phyloP scores from a whole-genome alignment of 2,888 invertebrate species.

The Ctena decussata region DNA sequence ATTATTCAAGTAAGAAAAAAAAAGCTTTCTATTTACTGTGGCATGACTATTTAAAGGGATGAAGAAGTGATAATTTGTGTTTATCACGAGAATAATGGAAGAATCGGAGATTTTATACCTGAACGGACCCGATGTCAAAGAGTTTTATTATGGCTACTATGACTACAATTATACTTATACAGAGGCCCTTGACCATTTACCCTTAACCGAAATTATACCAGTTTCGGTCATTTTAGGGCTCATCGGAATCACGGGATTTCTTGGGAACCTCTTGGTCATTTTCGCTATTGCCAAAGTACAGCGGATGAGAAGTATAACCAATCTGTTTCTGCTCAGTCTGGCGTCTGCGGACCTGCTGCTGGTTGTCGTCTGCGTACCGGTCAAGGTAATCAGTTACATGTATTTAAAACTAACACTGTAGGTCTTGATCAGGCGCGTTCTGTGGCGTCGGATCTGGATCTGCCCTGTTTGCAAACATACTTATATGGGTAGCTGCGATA shows the following conservation, averaged over 20 bases:
- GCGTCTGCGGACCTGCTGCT: conserved; percentile 91
- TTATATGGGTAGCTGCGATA: too few relatives aligned
- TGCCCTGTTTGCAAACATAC: too few relatives aligned
- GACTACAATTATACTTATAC: conserved; percentile 88
- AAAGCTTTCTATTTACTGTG: too few relatives aligned
- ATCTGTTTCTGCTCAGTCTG: conserved; percentile 91
- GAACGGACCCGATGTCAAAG: too few relatives aligned
- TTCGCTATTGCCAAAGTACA: conserved; percentile 89
- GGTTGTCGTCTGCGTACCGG: conserved; percentile 91
- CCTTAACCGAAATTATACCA: conserved; percentile 89
- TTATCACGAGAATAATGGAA: too few relatives aligned
- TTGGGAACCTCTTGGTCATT: conserved; percentile 89
- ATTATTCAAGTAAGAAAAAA: too few relatives aligned
- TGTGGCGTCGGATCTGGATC: too few relatives aligned
- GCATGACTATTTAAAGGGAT: too few relatives aligned
- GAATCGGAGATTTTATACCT: too few relatives aligned
- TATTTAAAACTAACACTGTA: too few relatives aligned
- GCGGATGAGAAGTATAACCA: conserved; percentile 90
- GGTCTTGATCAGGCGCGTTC: too few relatives aligned
- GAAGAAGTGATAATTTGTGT: too few relatives aligned
- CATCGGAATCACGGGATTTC: conserved; percentile 89
- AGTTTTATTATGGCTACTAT: conserved; percentile 51
- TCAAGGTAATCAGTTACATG: conserved; percentile 91
- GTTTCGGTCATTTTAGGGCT: conserved; percentile 89
- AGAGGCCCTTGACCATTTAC: conserved; percentile 84